phyloP scores from a whole-genome alignment of 2,797 vertebrate species.

The Gobio occitaniae region DNA sequence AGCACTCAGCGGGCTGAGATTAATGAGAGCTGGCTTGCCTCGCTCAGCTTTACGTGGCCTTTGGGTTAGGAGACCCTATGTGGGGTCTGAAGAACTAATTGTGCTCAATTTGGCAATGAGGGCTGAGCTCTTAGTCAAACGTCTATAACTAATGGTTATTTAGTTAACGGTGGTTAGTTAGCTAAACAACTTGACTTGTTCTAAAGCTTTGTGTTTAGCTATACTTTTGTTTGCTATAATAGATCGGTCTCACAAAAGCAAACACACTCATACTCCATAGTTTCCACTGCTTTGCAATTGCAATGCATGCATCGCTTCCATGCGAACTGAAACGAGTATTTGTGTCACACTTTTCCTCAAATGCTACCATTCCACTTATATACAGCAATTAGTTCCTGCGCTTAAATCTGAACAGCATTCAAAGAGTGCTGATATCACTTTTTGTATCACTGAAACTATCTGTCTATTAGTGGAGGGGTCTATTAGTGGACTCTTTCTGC shows the following conservation, averaged over 20 bases:
- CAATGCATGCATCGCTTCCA: background rate
- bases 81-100: constrained; percentile 41
- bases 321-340: background rate
- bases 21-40: constrained; percentile 45
- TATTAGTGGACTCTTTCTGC: too few relatives aligned
- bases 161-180: background rate
- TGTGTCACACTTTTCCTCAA: background rate
- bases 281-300: background rate
- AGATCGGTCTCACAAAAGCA: background rate
- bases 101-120: constrained; percentile 43
- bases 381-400: too few relatives aligned
- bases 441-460: too few relatives aligned
- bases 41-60: constrained; percentile 23
- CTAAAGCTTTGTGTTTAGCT: background rate
- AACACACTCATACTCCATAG: background rate
- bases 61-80: constrained; percentile 35
- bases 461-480: too few relatives aligned
- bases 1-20: constrained; percentile 39
- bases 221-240: constrained; percentile 13
- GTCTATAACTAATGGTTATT: constrained; percentile 20
- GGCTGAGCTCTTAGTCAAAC: constrained; percentile 1
- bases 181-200: constrained; percentile 13
- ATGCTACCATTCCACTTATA: too few relatives aligned
- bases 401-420: too few relatives aligned
- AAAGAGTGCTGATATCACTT: too few relatives aligned